Evolutionary conservation across 2,113 vertebrate genomes (phyloP), one percentile per base, ranked within the genome.

Genomic region (Sitta europaea): DNA sequence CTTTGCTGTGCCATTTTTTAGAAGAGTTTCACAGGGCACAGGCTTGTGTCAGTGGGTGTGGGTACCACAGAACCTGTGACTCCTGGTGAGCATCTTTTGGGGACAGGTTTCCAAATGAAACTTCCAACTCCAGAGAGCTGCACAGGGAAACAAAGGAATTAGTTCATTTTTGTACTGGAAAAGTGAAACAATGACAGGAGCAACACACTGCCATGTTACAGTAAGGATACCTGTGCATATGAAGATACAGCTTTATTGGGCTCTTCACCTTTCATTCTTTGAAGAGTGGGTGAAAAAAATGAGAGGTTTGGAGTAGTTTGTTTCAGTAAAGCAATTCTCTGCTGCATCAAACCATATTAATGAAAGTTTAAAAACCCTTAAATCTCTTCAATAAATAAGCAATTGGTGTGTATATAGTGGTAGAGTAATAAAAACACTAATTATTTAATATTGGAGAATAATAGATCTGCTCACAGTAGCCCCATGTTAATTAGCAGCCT

Each of bases 391-490:
- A 93, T 88, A 95, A 96, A 80, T 68, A 90, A 62, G 20, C 53
- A 61, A 78, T 40, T 68, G 23, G 40, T 76, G 31, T 84, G 29
- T 79, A 77, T 84, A 54, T 47, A 72, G 76, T 72, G 20, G 33
- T 14, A 61, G 12, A 65, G 74, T 61, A 86, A 92, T 92, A 94
- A 87, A 92, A 94, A 73, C 66, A 3, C 75, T 96, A 90, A 96
- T 94, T 94, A 91, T 88, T 95, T 90, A 74, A 79, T 92, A 92
- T 42, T 53, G 42, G 74, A 38, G 91, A 96, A 88, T 70, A 96
- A 88, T 70, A 92, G 75, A 79, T 54, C 33, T 71, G 54, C 47
- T 87, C 22, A 5, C 58, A 85, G n/a, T 71, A 90, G 29, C 45
- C 79, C 19, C 66, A 20, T 65, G 80, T 94, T 92, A 93, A 91